A percentile compares a stretch with the other conserved stretches of the same genome.
Conservation (phyloP, 1,140 invertebrate species). For the Lasioglossum baleicum region DNA sequence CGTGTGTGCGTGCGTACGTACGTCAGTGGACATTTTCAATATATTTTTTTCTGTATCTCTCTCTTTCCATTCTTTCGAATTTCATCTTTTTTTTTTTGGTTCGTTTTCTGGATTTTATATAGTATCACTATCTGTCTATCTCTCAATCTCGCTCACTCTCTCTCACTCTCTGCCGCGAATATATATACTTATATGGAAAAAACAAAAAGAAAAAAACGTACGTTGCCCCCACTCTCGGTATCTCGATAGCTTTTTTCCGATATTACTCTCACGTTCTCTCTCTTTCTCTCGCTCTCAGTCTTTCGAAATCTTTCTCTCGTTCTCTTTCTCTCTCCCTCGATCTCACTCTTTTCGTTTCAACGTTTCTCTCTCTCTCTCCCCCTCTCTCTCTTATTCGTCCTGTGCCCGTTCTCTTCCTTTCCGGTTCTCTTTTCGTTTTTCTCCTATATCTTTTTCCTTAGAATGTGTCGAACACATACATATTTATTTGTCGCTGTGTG, state of each 20-base stretch:
- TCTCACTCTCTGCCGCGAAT: neutral
- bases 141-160: neutral
- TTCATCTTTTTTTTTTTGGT: conserved; percentile 39
- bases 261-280: conserved; percentile 32
- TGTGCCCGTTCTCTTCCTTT: neutral
- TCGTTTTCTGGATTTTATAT: conserved; percentile 28
- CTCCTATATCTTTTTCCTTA: neutral
- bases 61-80: conserved; percentile 4
- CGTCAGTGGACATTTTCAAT: conserved; percentile 16
- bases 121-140: neutral
- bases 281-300: conserved; percentile 17
- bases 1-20: conserved; percentile 54
- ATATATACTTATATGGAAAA: neutral
- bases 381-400: conserved; percentile 42
- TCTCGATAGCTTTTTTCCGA: conserved; percentile 42
- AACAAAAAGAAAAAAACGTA: conserved; percentile 53
- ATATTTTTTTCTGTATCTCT: neutral
- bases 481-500: neutral
- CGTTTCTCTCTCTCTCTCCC: conserved; percentile 41
- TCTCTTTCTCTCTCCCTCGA: conserved; percentile 29
- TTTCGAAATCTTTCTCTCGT: conserved; percentile 11
- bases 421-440: too few species aligned
- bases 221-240: conserved; percentile 41
- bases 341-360: too few species aligned
- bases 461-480: neutral